Percentiles rank a stretch among this genome's conserved stretches.
Conservation (phyloP, 2,888 invertebrate species). For the Tachina lurida region DNA sequence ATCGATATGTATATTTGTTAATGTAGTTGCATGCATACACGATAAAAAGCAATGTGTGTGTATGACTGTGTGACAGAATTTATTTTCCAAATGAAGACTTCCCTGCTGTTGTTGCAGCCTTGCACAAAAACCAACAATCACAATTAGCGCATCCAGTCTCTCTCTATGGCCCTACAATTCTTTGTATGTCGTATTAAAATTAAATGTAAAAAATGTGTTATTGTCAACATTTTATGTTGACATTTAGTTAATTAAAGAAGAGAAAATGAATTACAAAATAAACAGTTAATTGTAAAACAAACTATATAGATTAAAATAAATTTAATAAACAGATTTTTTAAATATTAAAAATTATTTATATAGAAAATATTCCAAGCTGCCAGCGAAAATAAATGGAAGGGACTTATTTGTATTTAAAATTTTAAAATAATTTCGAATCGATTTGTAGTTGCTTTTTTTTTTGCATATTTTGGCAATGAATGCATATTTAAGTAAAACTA, state of each 20-base stretch:
- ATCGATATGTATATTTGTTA: background rate
- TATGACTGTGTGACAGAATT: slow-evolving; percentile 47
- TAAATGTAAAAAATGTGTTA: slow-evolving; percentile 67
- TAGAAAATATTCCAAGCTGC: too few relatives aligned
- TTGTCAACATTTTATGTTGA: slow-evolving; percentile 69
- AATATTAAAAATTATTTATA: background rate
- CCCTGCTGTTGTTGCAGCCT: slow-evolving; percentile 29
- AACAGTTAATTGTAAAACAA: slow-evolving; percentile 52
- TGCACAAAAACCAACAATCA: background rate
- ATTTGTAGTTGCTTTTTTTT: too few relatives aligned
- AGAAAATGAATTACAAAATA: slow-evolving; percentile 56
- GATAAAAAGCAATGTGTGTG: background rate
- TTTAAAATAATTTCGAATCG: too few relatives aligned
- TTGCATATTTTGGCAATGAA: too few relatives aligned
- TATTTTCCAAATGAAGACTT: slow-evolving; percentile 68
- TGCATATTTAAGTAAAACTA: too few relatives aligned
- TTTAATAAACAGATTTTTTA: slow-evolving; percentile 12
- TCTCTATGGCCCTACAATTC: slow-evolving; percentile 14
- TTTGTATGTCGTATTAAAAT: slow-evolving; percentile 61
- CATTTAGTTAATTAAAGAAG: slow-evolving; percentile 71
- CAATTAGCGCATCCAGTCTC: slow-evolving; percentile 4
- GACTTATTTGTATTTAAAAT: too few relatives aligned
- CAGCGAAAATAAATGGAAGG: too few relatives aligned
- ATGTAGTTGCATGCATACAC: background rate
- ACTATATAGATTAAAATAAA: slow-evolving; percentile 24